Percentiles rank a stretch among this genome's conserved stretches.
These are phyloP conservation scores for Hyla sarda DNA, from an alignment of 2,113 vertebrate genomes.

Conservation along the genomic window DNA sequence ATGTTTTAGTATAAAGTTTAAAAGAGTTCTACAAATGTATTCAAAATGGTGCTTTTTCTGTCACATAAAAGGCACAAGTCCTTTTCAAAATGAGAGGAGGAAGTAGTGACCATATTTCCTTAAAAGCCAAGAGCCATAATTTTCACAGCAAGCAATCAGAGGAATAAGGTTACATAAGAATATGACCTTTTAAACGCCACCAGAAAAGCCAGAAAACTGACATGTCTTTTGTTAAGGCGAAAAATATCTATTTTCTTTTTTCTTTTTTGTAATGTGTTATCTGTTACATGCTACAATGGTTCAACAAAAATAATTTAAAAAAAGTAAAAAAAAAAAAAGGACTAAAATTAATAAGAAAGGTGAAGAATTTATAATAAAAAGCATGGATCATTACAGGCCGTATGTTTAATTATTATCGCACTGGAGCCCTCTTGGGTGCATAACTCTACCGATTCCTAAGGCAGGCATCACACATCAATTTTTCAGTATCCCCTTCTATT, in stretches of 20 bases:
- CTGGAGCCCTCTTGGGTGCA: neutral
- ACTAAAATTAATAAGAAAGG: constrained; percentile 29
- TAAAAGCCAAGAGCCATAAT: constrained; percentile 61
- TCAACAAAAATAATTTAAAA: constrained; percentile 22
- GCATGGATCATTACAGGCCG: neutral
- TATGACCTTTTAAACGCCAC: constrained; percentile 47
- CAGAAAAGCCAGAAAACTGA: constrained; percentile 26
- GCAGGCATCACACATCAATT: too few species aligned
- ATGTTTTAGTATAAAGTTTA: constrained; percentile 60
- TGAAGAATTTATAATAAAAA: neutral
- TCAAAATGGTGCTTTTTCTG: constrained; percentile 56
- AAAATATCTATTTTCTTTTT: constrained; percentile 25
- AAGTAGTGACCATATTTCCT: constrained; percentile 49
- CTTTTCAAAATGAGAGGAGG: constrained; percentile 57
- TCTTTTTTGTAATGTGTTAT: constrained; percentile 39
- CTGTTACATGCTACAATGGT: neutral
- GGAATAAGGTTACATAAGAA: constrained; percentile 39
- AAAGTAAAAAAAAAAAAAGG: constrained; percentile 3
- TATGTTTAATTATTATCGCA: neutral
- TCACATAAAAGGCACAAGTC: constrained; percentile 3
- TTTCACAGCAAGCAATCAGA: constrained; percentile 56
- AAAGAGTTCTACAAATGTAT: constrained; percentile 58
- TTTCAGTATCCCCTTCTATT: too few species aligned
- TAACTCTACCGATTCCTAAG: too few species aligned
- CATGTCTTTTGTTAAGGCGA: constrained; percentile 49